Percentiles rank a stretch among this genome's conserved stretches.
phyloP scores from a whole-genome alignment of 2,888 invertebrate species.

The Andricus curvator region DNA sequence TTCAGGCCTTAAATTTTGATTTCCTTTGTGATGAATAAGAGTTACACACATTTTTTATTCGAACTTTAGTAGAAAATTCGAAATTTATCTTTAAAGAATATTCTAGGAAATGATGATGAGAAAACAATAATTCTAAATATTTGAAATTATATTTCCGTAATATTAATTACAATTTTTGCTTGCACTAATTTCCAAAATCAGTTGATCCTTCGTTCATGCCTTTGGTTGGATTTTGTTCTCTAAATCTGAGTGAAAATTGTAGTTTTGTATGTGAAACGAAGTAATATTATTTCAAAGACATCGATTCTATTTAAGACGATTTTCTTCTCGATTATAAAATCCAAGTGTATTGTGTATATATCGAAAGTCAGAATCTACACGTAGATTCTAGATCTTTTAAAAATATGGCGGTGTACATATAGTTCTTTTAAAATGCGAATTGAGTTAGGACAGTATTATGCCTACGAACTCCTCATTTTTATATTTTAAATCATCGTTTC shows the following conservation, averaged over 20 bases:
- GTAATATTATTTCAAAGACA: conserved; percentile 5
- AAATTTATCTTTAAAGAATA: neutral
- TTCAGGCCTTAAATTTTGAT: neutral
- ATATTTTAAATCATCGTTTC: conserved; percentile 25
- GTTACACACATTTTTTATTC: no score
- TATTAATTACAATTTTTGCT: no score
- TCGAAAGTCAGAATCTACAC: conserved; percentile 56
- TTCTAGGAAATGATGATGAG: neutral
- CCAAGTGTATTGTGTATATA: conserved; percentile 38
- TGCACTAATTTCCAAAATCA: neutral
- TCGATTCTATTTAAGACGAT: neutral
- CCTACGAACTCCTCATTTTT: conserved; percentile 22
- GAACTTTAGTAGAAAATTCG: neutral
- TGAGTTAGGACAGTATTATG: conserved; percentile 46
- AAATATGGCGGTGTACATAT: conserved; percentile 39
- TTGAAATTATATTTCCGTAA: no score
- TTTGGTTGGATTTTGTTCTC: neutral
- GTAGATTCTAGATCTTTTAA: conserved; percentile 61
- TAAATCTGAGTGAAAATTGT: neutral
- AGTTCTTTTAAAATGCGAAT: conserved; percentile 39
- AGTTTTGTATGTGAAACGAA: neutral
- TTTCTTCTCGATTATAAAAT: neutral
- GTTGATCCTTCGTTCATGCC: neutral
- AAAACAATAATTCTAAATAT: neutral
- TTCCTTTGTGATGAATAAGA: neutral